Base-by-base conservation (phyloP, 2,113 vertebrate genomes). In the Haemorhous mexicanus region DNA sequence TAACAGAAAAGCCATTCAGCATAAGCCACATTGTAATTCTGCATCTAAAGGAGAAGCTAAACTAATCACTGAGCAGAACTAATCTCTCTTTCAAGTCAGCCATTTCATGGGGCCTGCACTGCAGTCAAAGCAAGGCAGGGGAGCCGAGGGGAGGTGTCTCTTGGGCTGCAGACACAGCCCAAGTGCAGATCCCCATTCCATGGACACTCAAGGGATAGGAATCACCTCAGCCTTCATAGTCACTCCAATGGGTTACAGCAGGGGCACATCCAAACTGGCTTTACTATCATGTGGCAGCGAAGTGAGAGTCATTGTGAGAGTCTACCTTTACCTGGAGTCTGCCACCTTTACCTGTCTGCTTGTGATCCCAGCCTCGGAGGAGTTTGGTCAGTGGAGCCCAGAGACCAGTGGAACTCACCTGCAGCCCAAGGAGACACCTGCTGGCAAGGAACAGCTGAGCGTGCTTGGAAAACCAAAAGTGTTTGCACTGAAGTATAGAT, bases 131-230 rank as follows among this genome's bases (percentile, higher is more conserved):
- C 20, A 64, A 92, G 50, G 39, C 59, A 7, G 37, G 1, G 35
- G 14, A 59, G 81, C 69, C 0, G 0, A 55, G 24, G 28, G 27
- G 66, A 63, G 43, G 44, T 24, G 28, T 33, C 66, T 82, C 13
- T 20, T n/a, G 35, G 13, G 46, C 62, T 46, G 44, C 27, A 66
- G 75, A n/a, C n/a, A 11, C 26, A 2, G 23, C 10, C 0, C 46
- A 19, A 16, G 21, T 3, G 13, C 0, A 0, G 21, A 30, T 43
- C 47, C 46, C 14, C 1, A 0, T 68, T 79, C 46, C 23, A 41
- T 14, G 3, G 3, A 4, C 24, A 16, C 27, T 22, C 0, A 0
- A 77, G 20, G 2, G 2, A 39, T 11, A 11, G 15, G n/a, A 47
- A 39, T 41, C 27, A 11, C 35, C 69, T 75, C 49, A 10, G 41